Percentiles rank a stretch among this genome's conserved stretches.
phyloP scores from a whole-genome alignment of 2,797 vertebrate species.

The Euphonia xanthogaster region DNA sequence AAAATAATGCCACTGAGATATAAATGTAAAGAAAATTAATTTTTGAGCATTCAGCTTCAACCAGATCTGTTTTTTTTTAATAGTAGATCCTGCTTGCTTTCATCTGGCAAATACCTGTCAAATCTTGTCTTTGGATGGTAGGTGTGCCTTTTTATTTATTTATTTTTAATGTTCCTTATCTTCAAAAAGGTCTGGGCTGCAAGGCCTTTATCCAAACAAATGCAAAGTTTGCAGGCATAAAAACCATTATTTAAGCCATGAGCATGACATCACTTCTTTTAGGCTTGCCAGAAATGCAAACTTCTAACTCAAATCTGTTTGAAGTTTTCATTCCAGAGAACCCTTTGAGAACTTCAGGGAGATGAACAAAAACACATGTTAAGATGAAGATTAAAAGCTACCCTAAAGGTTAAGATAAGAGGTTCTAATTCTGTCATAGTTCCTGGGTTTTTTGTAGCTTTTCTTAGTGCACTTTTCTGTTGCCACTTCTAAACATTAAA shows the following conservation, averaged over 20 bases:
- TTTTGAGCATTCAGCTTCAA: not conserved
- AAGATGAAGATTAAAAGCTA: not conserved
- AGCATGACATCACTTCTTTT: not conserved
- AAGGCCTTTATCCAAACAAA: not conserved
- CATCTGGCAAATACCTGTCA: not conserved
- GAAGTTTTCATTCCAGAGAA: not conserved
- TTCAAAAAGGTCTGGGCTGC: not conserved
- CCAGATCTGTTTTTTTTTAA: not conserved
- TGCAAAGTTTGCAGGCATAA: not conserved
- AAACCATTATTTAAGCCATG: not conserved
- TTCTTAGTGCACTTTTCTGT: not conserved
- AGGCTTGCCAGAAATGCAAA: not conserved
- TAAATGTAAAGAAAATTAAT: not conserved
- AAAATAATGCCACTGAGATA: not conserved
- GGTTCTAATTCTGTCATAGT: not conserved
- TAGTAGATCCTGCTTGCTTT: not conserved
- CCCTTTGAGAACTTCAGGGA: not conserved
- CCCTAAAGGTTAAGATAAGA: not conserved
- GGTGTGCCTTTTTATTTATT: not conserved
- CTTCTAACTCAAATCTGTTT: not conserved
- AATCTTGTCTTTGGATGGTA: not conserved
- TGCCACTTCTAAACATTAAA: not conserved
- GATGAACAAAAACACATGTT: not conserved
- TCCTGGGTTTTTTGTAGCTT: not conserved
- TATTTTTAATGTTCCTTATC: not conserved